A percentile compares a stretch with the other conserved stretches of the same genome.
Conservation (phyloP, 2,113 vertebrate species). For the Mormyrus iriodes region DNA sequence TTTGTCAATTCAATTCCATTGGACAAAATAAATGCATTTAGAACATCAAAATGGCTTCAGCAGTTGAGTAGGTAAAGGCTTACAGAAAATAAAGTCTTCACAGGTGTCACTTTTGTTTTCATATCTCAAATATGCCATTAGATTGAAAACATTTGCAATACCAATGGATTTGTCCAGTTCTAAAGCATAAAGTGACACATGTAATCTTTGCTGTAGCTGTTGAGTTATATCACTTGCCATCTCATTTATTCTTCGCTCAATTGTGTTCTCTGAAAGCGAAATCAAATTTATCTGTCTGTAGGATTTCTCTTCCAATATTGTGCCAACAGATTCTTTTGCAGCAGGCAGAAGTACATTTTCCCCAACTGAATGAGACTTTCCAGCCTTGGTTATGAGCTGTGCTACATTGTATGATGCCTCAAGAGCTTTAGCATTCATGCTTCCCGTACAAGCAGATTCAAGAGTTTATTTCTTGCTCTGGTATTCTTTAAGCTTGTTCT, state of each 20-base stretch:
- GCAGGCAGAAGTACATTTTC: neutral
- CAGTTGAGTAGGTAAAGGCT: neutral
- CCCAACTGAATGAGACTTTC: neutral
- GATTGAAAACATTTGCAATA: neutral
- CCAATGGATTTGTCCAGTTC: neutral
- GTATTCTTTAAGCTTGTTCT: constrained; percentile 9
- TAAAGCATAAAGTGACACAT: neutral
- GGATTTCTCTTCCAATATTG: neutral
- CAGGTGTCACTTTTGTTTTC: too few relatives aligned
- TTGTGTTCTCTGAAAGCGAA: neutral
- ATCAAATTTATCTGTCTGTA: neutral
- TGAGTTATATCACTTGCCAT: neutral
- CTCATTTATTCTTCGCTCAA: neutral
- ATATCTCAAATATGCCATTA: too few relatives aligned
- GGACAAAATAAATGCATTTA: neutral
- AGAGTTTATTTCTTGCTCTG: neutral
- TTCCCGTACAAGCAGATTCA: neutral
- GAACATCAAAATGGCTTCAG: neutral
- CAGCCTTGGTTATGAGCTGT: neutral
- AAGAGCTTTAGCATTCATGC: neutral
- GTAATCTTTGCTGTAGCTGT: neutral
- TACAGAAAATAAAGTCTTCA: too few relatives aligned
- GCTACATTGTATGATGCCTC: neutral
- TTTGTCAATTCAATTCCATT: neutral
- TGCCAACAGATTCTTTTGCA: neutral